Base-by-base conservation (phyloP, 2,888 invertebrate genomes). In the Suillia variegata region DNA sequence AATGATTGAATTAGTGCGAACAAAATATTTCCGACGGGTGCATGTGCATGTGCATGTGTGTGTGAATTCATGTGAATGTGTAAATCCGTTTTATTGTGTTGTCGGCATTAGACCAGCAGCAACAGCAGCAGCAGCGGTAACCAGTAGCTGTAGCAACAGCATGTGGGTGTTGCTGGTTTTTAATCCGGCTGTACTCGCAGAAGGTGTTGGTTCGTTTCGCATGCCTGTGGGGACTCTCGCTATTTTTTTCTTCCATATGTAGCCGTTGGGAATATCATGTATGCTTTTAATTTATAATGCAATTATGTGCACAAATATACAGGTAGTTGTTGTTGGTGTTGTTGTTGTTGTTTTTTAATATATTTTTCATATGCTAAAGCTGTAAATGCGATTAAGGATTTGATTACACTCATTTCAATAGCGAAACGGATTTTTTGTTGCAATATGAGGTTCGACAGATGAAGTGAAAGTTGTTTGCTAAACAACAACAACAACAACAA, bases 271-370 rank as follows among this genome's bases (percentile, higher is more conserved):
- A 49, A 21, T 21, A 10, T 21, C 22, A 15, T 24, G 13, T 24
- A 21, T 54, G n/a, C n/a, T n/a, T 54, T 21, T 22, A 49, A 56
- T 56, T 56, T 56, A 56, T 49, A 22, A 17, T 38, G 22, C 56
- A n/a, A 49, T 56, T 49, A 34, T 24, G 34, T 6, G 33, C 33
- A 38, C 22, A 34, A n/a, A n/a, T n/a, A n/a, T n/a, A n/a, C n/a
- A n/a, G n/a, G n/a, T n/a, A n/a, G n/a, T n/a, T n/a, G n/a, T n/a
- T n/a, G n/a, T n/a, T n/a, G n/a, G n/a, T n/a, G n/a, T n/a, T n/a
- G n/a, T n/a, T n/a, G n/a, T n/a, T n/a, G n/a, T n/a, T n/a, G n/a
- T n/a, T n/a, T n/a, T n/a, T n/a, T n/a, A n/a, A n/a, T n/a, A n/a
- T n/a, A n/a, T n/a, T n/a, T n/a, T n/a, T n/a, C n/a, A n/a, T n/a